Conservation (phyloP, 2,797 vertebrate species). For the Siniperca undulata region DNA sequence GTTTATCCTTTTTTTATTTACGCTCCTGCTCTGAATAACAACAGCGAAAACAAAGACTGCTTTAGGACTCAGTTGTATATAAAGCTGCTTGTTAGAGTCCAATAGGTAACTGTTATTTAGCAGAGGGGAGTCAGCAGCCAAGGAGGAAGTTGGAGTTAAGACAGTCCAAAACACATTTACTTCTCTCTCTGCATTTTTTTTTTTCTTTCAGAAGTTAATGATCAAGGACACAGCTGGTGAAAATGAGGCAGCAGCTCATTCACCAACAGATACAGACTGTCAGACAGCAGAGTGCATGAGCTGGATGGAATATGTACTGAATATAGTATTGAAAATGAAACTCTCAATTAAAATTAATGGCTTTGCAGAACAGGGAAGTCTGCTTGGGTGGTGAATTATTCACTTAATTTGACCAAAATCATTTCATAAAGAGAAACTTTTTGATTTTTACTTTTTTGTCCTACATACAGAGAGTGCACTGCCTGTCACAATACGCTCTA, state of each 20-base stretch:
- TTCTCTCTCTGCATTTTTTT: neutral
- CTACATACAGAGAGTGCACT: neutral
- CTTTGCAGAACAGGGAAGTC: neutral
- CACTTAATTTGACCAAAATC: neutral
- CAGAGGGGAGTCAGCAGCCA: neutral
- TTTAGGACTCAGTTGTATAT: neutral
- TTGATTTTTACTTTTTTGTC: neutral
- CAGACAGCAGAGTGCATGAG: neutral
- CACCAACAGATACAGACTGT: neutral
- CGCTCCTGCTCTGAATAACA: constrained; percentile 23
- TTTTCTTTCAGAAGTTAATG: neutral
- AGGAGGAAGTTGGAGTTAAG: neutral
- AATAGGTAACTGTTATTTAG: neutral
- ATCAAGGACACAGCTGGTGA: constrained; percentile 16
- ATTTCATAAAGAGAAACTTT: neutral
- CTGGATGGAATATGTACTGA: neutral
- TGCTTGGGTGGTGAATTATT: neutral
- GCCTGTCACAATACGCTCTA: neutral
- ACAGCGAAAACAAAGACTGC: constrained; percentile 15
- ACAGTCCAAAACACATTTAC: neutral
- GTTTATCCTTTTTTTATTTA: constrained; percentile 32
- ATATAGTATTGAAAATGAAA: constrained; percentile 13
- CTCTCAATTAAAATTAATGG: neutral
- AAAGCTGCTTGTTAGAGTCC: constrained; percentile 16
- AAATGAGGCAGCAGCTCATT: constrained; percentile 4